Evolutionary conservation across 2,113 vertebrate genomes (phyloP), one percentile per base, ranked within the genome.

Genomic region (Chitala chitala): DNA sequence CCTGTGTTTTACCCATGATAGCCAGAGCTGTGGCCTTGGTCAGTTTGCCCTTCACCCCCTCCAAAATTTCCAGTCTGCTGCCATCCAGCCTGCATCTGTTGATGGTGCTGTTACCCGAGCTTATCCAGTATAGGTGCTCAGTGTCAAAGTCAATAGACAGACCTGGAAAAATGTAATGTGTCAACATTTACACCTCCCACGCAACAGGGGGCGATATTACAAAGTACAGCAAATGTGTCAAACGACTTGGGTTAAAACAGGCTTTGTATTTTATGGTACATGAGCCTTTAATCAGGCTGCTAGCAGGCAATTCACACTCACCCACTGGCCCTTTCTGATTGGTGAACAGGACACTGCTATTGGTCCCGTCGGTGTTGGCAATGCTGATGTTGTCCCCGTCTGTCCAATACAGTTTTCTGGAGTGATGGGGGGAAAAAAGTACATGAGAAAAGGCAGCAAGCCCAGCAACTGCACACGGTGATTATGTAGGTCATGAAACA

Each of bases 331-430:
- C 92, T 75, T 91, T 97, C 91, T 99, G 96, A 85, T 89, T 90
- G 53, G 84, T 89, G 86, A 98, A 96, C 77, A 99, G 93, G 40
- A 96, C 77, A 0, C 86, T 96, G 46, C 83, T 92, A 83, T 97
- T 96, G 82, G 86, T 93, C 82, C 97, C 97, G 0, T 99, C 97
- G 82, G 94, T 97, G 87, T 98, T 98, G 82, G 96, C 93, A 76
- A 96, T 89, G 50, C 93, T 98, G 88, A 98, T 96, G 85, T 92
- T 97, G 87, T 99, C 96, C 8, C 96, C 96, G 0, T 98, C 97
- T 0, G 95, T 98, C 97, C 97, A 99, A 86, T 96, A 99, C 5
- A 99, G 90, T 78, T 98, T 99, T 72, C 97, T 99, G 77, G 9
- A 74, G 48, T 31, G 51, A 63, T 31, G 17, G 44, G 31, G 76